A percentile compares a stretch with the other conserved stretches of the same genome.
phyloP scores from a whole-genome alignment of 2,888 invertebrate genomes.

The Gonocerus acuteangulatus region DNA sequence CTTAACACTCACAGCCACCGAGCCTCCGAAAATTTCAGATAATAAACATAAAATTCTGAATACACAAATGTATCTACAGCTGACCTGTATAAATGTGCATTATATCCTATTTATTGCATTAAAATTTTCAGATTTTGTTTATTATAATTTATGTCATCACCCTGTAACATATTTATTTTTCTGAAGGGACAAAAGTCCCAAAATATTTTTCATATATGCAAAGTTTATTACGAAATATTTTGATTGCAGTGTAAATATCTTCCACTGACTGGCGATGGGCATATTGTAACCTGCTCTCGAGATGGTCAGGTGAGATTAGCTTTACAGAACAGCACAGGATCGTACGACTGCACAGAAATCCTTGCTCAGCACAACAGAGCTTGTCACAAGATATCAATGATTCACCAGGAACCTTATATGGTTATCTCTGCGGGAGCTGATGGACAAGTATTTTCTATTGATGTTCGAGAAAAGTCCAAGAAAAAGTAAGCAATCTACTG shows the following conservation, averaged over 20 bases:
- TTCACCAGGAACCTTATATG: conserved; percentile 66
- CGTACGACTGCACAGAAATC: conserved; percentile 49
- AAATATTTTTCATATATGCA: background rate
- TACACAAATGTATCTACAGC: too few relatives aligned
- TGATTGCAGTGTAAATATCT: conserved; percentile 65
- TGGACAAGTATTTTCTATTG: conserved; percentile 69
- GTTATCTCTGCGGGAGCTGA: conserved; percentile 81
- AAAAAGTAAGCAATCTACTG: conserved; percentile 57
- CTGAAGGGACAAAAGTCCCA: too few relatives aligned
- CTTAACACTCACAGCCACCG: too few relatives aligned
- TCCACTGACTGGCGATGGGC: conserved; percentile 66
- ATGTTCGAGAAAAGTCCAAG: conserved; percentile 67
- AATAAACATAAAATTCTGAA: too few relatives aligned
- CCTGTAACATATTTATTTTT: too few relatives aligned
- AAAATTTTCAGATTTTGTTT: too few relatives aligned
- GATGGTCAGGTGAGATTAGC: conserved; percentile 74
- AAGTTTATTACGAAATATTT: conserved; percentile 12
- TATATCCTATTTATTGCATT: too few relatives aligned
- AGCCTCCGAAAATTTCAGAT: too few relatives aligned
- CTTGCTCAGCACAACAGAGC: conserved; percentile 65
- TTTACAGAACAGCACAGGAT: conserved; percentile 47
- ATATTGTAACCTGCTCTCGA: conserved; percentile 78
- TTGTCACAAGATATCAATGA: conserved; percentile 77
- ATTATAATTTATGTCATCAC: too few relatives aligned
- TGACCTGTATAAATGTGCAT: too few relatives aligned